phyloP scores from a whole-genome alignment of 2,113 vertebrate genomes.

The Triplophysa rosa region DNA sequence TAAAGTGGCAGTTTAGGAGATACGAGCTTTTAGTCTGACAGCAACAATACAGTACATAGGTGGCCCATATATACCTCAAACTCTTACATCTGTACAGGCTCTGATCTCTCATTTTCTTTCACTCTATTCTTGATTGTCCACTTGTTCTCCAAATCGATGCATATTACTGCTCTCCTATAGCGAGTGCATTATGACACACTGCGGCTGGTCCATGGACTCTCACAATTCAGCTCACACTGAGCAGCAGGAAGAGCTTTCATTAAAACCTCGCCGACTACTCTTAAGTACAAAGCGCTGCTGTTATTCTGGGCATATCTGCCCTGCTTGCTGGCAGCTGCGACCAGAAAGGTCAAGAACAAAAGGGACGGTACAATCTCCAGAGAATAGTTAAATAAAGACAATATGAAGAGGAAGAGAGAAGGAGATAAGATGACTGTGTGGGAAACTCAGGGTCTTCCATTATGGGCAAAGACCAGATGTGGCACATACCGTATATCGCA shows the following conservation, averaged over 20 bases:
- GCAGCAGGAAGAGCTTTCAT: slow-evolving; percentile 41
- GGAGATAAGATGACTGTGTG: not conserved
- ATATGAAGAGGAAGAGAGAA: not conserved
- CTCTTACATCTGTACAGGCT: not conserved
- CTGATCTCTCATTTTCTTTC: not conserved
- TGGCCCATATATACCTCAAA: not conserved
- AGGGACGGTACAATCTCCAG: not conserved
- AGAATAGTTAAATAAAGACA: slow-evolving; percentile 36
- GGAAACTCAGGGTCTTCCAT: slow-evolving; percentile 37
- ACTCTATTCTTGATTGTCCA: slow-evolving; percentile 36
- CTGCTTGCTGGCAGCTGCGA: slow-evolving; percentile 13
- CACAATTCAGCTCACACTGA: slow-evolving; percentile 38
- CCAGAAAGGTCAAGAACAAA: slow-evolving; percentile 35
- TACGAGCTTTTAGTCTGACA: too few relatives aligned
- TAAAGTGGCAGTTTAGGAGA: too few relatives aligned
- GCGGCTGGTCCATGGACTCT: slow-evolving; percentile 22
- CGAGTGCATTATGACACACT: slow-evolving; percentile 38
- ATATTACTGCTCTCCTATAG: slow-evolving; percentile 40
- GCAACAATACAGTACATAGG: too few relatives aligned
- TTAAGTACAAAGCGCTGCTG: slow-evolving; percentile 8
- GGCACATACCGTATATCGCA: not conserved
- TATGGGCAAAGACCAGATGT: slow-evolving; percentile 5
- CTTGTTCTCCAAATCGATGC: slow-evolving; percentile 42
- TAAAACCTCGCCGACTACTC: slow-evolving; percentile 32
- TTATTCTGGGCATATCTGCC: slow-evolving; percentile 18